Evolutionary conservation across 2,113 vertebrate genomes (phyloP).

Genomic region (Rhodinocichla rosea): DNA sequence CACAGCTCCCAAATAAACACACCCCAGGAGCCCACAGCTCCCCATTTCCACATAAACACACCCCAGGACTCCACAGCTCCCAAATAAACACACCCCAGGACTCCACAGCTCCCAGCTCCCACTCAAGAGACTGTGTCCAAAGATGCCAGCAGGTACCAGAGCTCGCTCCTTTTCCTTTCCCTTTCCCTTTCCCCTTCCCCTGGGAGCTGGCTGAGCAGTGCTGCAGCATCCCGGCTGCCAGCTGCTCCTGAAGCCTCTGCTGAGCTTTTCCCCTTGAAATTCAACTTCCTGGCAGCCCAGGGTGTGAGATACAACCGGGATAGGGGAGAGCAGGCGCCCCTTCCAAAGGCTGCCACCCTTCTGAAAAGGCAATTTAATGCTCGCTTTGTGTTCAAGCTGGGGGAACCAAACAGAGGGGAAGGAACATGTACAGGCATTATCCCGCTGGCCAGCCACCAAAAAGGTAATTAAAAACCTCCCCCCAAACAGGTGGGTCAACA

Average conservation of each 20-base stretch:
- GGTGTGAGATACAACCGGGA: background rate
- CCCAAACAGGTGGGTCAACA: constrained; percentile 36
- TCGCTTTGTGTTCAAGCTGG: constrained; percentile 31
- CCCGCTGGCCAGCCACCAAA: constrained; percentile 43
- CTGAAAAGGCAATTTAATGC: constrained; percentile 31
- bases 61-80: too few species aligned
- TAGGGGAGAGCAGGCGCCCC: background rate
- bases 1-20: too few species aligned
- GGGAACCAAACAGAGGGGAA: constrained; percentile 11
- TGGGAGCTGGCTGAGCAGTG: fast-evolving
- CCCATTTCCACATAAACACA: background rate
- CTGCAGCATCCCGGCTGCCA: background rate
- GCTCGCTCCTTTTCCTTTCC: too few species aligned
- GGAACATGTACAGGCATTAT: background rate
- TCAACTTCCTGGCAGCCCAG: background rate
- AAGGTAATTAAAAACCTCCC: constrained; percentile 64
- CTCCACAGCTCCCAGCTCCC: fast-evolving
- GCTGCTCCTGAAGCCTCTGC: background rate
- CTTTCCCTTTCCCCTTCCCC: background rate
- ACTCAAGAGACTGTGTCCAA: background rate
- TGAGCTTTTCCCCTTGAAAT: background rate
- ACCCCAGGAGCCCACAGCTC: fast-evolving
- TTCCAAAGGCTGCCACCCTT: background rate
- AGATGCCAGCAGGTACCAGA: fast-evolving
- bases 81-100: too few species aligned